Evolutionary conservation across 53 echinoderm and acorn worm species (phyloP).

Genomic region (Temnopleurus reevesii): DNA sequence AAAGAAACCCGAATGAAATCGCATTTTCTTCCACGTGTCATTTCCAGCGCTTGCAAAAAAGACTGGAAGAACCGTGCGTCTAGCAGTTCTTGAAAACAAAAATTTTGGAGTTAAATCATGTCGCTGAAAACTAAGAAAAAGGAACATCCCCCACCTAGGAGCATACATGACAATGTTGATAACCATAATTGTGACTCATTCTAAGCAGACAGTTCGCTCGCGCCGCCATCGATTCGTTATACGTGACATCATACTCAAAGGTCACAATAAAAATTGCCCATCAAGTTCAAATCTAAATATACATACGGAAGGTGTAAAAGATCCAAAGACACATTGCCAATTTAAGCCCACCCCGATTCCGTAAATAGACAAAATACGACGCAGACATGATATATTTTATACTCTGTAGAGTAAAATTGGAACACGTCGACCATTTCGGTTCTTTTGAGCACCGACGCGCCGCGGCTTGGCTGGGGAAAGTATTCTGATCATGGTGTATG

Average conservation of each 20-base stretch:
- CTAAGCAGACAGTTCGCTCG: neutral
- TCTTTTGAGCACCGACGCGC: neutral
- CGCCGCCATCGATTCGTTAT: neutral
- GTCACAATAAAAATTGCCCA: conserved; percentile 1
- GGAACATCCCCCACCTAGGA: too few species aligned
- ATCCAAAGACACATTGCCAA: conserved; percentile 8
- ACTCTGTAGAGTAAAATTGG: neutral
- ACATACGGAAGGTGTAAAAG: conserved; percentile 45
- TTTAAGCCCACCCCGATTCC: conserved; percentile 36
- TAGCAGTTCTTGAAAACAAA: too few species aligned
- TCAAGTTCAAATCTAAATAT: conserved; percentile 55
- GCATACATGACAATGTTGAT: too few species aligned
- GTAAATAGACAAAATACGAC: conserved; percentile 54
- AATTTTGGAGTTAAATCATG: too few species aligned
- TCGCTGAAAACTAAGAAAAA: too few species aligned
- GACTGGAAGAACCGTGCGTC: too few species aligned
- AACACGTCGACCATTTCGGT: conserved; percentile 15
- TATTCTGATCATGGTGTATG: neutral
- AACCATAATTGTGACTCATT: too few species aligned
- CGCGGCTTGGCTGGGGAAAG: neutral
- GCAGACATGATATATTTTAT: neutral
- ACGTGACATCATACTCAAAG: conserved; percentile 32
- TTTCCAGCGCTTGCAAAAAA: too few species aligned
- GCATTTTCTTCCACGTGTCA: too few species aligned
- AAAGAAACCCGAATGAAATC: too few species aligned